phyloP scores from a whole-genome alignment of 2,888 invertebrate genomes.

The Tenthredo mesomela region DNA sequence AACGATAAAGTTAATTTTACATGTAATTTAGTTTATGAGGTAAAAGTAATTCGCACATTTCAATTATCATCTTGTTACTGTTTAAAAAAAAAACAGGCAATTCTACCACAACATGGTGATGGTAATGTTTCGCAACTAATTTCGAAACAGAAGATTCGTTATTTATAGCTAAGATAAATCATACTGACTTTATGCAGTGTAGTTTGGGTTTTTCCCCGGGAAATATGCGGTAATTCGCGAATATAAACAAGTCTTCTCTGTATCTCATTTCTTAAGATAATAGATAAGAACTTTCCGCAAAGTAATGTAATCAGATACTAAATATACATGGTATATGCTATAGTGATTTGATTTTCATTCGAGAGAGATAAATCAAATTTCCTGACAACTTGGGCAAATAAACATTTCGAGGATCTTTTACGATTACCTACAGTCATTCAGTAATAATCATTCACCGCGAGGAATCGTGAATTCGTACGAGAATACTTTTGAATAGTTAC shows the following conservation, averaged over 20 bases:
- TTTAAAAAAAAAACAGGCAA: too few species aligned
- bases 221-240: background rate
- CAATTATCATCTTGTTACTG: too few species aligned
- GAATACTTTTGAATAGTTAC: background rate
- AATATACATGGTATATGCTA: too few species aligned
- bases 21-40: background rate
- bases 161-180: background rate
- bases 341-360: background rate
- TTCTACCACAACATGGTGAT: too few species aligned
- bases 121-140: background rate
- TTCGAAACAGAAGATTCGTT: background rate
- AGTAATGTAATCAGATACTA: background rate
- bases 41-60: background rate
- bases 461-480: background rate
- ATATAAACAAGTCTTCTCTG: background rate
- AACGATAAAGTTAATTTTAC: conserved; percentile 17
- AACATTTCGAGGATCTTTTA: background rate
- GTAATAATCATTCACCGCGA: background rate
- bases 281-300: background rate
- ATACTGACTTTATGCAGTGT: background rate
- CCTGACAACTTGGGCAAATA: background rate
- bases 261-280: background rate
- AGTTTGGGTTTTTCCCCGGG: background rate
- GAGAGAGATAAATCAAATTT: background rate
- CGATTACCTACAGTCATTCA: background rate